phyloP scores from a whole-genome alignment of 2,113 vertebrate species.

The Siniperca chuatsi region DNA sequence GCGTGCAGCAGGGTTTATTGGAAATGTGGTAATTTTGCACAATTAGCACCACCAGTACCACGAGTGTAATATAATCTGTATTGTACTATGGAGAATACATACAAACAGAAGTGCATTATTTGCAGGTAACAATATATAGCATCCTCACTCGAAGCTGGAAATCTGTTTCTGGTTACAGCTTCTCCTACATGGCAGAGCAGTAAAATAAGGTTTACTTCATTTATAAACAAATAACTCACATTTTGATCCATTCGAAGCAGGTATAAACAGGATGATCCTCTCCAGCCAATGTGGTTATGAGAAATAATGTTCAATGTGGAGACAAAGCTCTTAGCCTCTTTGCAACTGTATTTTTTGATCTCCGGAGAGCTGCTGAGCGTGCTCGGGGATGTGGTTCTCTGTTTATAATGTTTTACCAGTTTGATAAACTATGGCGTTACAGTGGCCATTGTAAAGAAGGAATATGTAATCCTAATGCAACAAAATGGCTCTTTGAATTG shows the following conservation, averaged over 20 bases:
- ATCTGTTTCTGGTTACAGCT: background rate
- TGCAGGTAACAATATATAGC: background rate
- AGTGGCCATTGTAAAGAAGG: background rate
- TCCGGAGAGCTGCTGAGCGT: too few relatives aligned
- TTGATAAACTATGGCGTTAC: background rate
- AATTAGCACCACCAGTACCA: too few relatives aligned
- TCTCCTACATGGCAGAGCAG: background rate
- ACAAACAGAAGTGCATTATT: background rate
- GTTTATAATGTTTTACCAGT: background rate
- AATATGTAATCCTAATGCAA: background rate
- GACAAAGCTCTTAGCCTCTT: too few relatives aligned
- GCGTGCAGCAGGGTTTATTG: too few relatives aligned
- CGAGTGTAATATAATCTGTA: too few relatives aligned
- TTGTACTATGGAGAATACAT: too few relatives aligned
- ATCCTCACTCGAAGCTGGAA: background rate
- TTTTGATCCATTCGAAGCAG: background rate
- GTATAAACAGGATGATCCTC: too few relatives aligned
- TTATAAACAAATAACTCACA: background rate
- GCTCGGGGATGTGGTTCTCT: background rate
- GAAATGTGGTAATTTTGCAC: too few relatives aligned
- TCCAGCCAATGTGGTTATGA: too few relatives aligned
- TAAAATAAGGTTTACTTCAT: background rate
- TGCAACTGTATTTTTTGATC: too few relatives aligned
- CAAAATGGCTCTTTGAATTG: background rate
- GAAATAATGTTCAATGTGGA: too few relatives aligned